phyloP scores from a whole-genome alignment of 2,797 vertebrate genomes.

The Sebastes itinus region DNA sequence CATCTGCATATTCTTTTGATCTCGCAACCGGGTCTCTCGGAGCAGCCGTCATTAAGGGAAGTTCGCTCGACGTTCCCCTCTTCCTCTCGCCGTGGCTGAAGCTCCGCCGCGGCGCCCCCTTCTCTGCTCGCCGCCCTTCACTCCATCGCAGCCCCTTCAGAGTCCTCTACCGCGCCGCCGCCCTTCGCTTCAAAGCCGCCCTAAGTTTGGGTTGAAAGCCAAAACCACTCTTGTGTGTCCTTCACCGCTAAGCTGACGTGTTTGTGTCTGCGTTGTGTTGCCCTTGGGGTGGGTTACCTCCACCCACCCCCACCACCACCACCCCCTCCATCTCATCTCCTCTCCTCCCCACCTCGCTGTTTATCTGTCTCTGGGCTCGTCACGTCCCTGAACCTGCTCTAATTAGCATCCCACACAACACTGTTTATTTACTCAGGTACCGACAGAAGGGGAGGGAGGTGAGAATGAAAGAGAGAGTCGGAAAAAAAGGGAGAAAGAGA shows the following conservation, averaged over 20 bases:
- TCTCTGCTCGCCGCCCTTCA: conserved; percentile 18
- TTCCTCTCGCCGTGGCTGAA: conserved; percentile 24
- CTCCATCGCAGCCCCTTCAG: conserved; percentile 22
- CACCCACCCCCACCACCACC: conserved; percentile 2
- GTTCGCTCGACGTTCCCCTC: conserved; percentile 19
- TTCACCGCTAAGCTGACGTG: conserved; percentile 60
- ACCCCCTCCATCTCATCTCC: conserved; percentile 47
- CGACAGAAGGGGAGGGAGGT: conserved; percentile 51
- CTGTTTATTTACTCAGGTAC: conserved; percentile 79
- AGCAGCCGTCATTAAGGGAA: conserved; percentile 70
- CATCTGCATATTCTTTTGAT: conserved; percentile 77
- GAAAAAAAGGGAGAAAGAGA: conserved; percentile 15
- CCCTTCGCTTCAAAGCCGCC: conserved; percentile 52
- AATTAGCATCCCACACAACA: conserved; percentile 77
- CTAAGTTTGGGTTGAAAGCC: conserved; percentile 52
- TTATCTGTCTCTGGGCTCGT: conserved; percentile 69
- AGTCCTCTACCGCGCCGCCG: conserved; percentile 11
- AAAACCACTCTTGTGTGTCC: conserved; percentile 56
- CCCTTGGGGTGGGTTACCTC: conserved; percentile 69
- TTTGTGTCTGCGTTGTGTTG: conserved; percentile 62
- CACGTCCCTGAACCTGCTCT: conserved; percentile 76
- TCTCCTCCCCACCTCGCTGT: conserved; percentile 69
- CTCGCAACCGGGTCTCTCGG: conserved; percentile 29
- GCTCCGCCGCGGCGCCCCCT: background rate
- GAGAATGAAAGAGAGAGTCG: conserved; percentile 55